Evolutionary conservation across 2,888 invertebrate genomes (phyloP), one percentile per base, ranked within the genome.

Genomic region (Eilema depressum): DNA sequence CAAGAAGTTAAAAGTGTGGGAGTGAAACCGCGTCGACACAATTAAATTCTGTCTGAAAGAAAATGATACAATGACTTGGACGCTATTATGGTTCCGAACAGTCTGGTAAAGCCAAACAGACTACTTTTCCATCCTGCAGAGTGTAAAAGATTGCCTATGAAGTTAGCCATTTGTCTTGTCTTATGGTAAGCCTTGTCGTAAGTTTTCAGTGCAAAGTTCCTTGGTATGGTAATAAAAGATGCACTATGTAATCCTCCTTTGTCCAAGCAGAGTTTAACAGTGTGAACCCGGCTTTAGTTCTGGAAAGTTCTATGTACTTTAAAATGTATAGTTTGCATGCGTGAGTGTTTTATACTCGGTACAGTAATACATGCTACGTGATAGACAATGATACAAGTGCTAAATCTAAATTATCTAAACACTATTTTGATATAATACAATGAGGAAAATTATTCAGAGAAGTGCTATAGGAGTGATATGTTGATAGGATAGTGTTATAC

Each of bases 381-480:
- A 20, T 14, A 65, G 23, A 30, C 30, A 8, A n/a, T 53, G 53
- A 26, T 11, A 20, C 23, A 37, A 37, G 3, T 47, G 63, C n/a
- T 53, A n/a, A n/a, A 53, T n/a, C n/a, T n/a, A 53, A 53, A 53
- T 53, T 53, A 53, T 53, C 7, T 53, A 8, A 2, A 17, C 5
- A 20, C 37, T 23, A 17, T 3, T 17, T 14, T 63, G 63, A 53
- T 53, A 53, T 23, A n/a, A 64, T 53, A 64, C 64, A 64, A 64
- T 64, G 28, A 53, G 28, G 47, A 17, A 5, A 63, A 26, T 23
- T 37, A 17, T 5, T 12, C 10, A 10, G 33, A 41, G 17, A 37
- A 17, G 41, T 26, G 41, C 14, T 10, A 41, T n/a, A 7, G 17
- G 3, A 11, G 25, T 25, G 5, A 61, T n/a, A 20, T 53, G 53